Base-by-base conservation (phyloP, 1,140 invertebrate genomes). In the Leptoteleia sp. region DNA sequence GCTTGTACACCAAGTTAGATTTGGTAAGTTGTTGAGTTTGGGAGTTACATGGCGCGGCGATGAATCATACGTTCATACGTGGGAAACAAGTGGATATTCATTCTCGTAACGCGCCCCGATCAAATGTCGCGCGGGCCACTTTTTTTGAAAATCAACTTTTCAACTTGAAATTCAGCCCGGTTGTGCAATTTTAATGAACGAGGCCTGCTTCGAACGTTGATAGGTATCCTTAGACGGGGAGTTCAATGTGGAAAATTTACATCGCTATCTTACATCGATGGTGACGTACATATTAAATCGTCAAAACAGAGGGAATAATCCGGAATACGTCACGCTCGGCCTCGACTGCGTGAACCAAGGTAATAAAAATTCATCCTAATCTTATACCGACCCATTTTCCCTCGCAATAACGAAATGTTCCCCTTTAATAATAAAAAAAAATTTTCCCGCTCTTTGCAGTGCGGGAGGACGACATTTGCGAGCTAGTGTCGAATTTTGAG, bases 1-100 rank as follows among this genome's bases (percentile, higher is more conserved):
- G 71, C 13, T 42, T 73, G 37, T 75, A 75, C 12, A 59, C 37
- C 0, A 75, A 75, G 37, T 52, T 75, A 8, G 37, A 65, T 29
- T 65, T 75, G 52, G 71, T 75, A 29, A 42, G 70, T 68, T 55
- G n/a, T 15, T 25, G 5, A 19, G 5, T 4, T 5, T 2, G 5
- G 19, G 19, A 22, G n/a, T n/a, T n/a, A n/a, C n/a, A n/a, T n/a
- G n/a, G n/a, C n/a, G n/a, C n/a, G n/a, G n/a, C n/a, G n/a, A n/a
- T n/a, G n/a, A n/a, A n/a, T n/a, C n/a, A n/a, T n/a, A n/a, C n/a
- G n/a, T n/a, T n/a, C n/a, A n/a, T n/a, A n/a, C n/a, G n/a, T n/a
- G n/a, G n/a, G n/a, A n/a, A n/a, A n/a, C n/a, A n/a, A n/a, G n/a
- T n/a, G n/a, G 19, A 22, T 22, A 22, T 22, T 22, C 19, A 22